phyloP scores from a whole-genome alignment of 2,888 invertebrate species.

The Drosophila pegasa region DNA sequence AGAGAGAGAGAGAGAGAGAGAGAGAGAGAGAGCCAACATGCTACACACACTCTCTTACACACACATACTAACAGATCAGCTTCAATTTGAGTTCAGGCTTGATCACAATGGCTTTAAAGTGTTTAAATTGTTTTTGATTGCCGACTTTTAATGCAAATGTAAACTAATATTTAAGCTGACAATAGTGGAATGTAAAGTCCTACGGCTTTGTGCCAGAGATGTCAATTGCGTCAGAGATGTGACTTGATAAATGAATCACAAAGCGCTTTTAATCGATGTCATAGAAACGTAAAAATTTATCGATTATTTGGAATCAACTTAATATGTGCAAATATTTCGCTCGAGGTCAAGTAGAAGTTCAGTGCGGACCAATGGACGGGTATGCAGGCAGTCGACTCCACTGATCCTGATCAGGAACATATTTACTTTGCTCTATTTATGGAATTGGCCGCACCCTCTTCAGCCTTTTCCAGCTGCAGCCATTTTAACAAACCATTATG shows the following conservation, averaged over 20 bases:
- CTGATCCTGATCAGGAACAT: background rate
- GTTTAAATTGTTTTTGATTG: constrained; percentile 6
- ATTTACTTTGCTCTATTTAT: too few relatives aligned
- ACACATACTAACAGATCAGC: constrained; percentile 2
- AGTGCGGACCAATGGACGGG: too few relatives aligned
- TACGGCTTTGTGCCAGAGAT: too few relatives aligned
- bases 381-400: background rate
- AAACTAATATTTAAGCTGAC: background rate
- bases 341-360: too few relatives aligned
- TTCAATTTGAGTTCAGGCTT: constrained; percentile 39
- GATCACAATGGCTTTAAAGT: constrained; percentile 21
- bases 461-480: background rate
- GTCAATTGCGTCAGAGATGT: too few relatives aligned
- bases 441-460: background rate
- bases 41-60: background rate
- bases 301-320: too few relatives aligned
- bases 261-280: too few relatives aligned
- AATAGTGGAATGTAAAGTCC: background rate
- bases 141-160: background rate
- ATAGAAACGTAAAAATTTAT: too few relatives aligned
- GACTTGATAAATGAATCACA: too few relatives aligned
- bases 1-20: background rate
- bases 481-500: background rate
- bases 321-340: too few relatives aligned
- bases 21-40: background rate